These are phyloP conservation scores for Carassius carassius DNA, from an alignment of 2,113 vertebrate species.

Conservation along the genomic window DNA sequence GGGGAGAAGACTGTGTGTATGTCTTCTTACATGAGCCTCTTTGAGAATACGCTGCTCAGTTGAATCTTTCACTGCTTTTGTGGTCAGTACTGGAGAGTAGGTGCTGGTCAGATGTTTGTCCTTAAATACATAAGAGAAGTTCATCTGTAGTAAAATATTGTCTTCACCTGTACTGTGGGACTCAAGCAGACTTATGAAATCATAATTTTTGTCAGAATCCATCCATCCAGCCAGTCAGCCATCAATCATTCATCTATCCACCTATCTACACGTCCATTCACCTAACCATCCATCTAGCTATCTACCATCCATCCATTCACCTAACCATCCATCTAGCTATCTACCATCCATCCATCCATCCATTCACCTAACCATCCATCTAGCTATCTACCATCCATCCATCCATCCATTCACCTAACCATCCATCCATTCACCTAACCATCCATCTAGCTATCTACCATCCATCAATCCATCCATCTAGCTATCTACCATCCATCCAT, in stretches of 20 bases:
- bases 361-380: no score
- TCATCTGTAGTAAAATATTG: background rate
- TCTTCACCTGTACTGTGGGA: background rate
- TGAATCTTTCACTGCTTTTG: conserved; percentile 87
- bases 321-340: no score
- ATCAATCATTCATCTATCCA: no score
- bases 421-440: background rate
- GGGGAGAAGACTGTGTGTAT: background rate
- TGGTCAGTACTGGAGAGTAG: conserved; percentile 87
- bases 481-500: background rate
- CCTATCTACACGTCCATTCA: no score
- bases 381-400: no score
- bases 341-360: no score
- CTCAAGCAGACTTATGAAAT: background rate
- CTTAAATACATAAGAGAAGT: conserved; percentile 64
- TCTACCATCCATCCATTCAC: no score
- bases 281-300: no score
- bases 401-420: background rate
- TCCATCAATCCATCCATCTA: background rate
- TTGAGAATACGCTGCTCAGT: conserved; percentile 84
- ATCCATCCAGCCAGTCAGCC: no score
- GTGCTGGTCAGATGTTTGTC: conserved; percentile 81
- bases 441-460: background rate
- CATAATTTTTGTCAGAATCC: background rate
- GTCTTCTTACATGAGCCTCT: conserved; percentile 83